Conservation (phyloP, 2,797 vertebrate genomes). For the Myotis vivesi region DNA sequence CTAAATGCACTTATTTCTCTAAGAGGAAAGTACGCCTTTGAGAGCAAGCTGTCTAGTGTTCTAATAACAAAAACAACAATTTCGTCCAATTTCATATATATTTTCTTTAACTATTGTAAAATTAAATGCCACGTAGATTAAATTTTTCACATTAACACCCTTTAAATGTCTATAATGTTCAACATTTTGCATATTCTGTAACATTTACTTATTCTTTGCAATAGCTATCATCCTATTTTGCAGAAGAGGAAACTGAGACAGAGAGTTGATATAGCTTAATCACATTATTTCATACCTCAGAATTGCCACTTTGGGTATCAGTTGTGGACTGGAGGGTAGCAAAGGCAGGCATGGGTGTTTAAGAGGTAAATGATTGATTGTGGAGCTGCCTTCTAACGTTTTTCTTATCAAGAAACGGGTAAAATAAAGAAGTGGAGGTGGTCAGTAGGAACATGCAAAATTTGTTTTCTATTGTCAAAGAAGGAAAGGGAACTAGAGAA, state of each 20-base stretch:
- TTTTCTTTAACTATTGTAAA: neutral
- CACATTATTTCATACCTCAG: neutral
- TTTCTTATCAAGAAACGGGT: neutral
- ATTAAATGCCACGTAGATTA: neutral
- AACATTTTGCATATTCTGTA: neutral
- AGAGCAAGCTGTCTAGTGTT: neutral
- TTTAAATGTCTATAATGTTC: neutral
- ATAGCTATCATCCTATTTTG: neutral
- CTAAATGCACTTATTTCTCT: neutral
- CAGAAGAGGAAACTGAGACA: neutral
- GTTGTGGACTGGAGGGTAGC: neutral
- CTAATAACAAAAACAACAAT: neutral
- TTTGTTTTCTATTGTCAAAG: neutral
- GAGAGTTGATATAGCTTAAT: neutral
- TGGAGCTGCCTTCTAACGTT: neutral
- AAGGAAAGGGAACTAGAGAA: neutral
- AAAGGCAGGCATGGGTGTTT: neutral
- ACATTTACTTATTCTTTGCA: neutral
- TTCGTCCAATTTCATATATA: neutral
- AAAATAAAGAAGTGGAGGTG: neutral
- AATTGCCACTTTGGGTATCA: neutral
- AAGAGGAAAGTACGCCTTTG: neutral
- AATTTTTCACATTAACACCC: slow-evolving; percentile 11
- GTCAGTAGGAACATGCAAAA: neutral
- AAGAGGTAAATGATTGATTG: neutral